phyloP scores from a whole-genome alignment of 2,113 vertebrate genomes.

The Carettochelys insculpta region DNA sequence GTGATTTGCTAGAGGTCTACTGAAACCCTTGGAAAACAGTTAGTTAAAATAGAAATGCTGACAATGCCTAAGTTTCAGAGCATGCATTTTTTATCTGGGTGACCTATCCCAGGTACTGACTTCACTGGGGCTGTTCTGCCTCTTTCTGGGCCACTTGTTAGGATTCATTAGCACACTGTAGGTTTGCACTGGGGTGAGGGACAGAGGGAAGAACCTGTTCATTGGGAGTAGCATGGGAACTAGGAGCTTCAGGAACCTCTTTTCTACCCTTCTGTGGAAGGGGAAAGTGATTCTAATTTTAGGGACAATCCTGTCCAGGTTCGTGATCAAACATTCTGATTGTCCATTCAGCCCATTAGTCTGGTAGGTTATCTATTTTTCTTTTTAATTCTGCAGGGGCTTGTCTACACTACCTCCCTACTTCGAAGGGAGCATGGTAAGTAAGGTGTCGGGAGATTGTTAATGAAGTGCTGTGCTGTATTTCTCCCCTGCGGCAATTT shows the following conservation, averaged over 20 bases:
- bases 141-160: neutral
- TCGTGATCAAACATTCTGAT: accelerated
- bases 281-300: accelerated
- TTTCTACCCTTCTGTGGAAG: neutral
- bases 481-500: no score
- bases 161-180: neutral
- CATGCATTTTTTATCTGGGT: neutral
- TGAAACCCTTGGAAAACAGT: neutral
- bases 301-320: neutral
- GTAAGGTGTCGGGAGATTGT: no score
- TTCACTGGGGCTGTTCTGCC: neutral
- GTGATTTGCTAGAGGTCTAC: neutral
- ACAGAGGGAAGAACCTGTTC: neutral
- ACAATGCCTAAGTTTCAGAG: neutral
- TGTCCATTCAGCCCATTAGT: neutral
- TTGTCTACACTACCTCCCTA: no score
- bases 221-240: accelerated
- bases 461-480: no score
- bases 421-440: no score
- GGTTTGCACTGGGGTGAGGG: neutral
- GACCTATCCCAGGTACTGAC: neutral
- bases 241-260: neutral
- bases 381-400: no score
- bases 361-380: neutral
- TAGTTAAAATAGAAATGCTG: neutral